Evolutionary conservation across 2,888 invertebrate genomes (phyloP).

Genomic region (Dendrolimus houi): DNA sequence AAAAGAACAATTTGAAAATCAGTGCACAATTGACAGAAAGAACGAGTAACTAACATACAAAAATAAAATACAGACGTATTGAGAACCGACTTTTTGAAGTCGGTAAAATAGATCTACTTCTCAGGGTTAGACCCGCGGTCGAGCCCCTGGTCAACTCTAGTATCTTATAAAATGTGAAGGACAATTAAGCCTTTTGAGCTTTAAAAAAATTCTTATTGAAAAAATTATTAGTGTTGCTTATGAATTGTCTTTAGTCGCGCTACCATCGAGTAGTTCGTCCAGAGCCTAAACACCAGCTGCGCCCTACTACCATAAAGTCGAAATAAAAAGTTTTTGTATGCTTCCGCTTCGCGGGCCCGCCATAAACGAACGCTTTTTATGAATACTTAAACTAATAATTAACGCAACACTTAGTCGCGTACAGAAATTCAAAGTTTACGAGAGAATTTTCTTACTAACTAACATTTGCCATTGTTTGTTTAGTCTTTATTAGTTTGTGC

Average conservation of each 20-base stretch:
- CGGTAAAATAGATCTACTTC: too few species aligned
- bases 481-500: constrained; percentile 22
- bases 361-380: constrained; percentile 42
- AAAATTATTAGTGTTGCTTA: not conserved
- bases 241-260: constrained; percentile 4
- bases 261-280: constrained; percentile 14
- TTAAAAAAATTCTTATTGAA: too few species aligned
- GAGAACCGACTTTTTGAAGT: too few species aligned
- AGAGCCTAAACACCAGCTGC: constrained; percentile 41
- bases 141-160: too few species aligned
- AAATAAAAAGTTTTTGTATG: constrained; percentile 35
- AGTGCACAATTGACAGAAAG: too few species aligned
- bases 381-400: constrained; percentile 65
- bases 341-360: constrained; percentile 32
- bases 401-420: constrained; percentile 53
- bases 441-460: constrained; percentile 44
- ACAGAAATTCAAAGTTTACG: constrained; percentile 49
- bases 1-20: too few species aligned
- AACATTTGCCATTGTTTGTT: constrained; percentile 35
- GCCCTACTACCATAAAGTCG: constrained; percentile 31
- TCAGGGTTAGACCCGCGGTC: too few species aligned
- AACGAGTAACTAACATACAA: too few species aligned
- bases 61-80: too few species aligned
- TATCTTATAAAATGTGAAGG: too few species aligned
- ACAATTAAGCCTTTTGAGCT: too few species aligned